Evolutionary conservation across 2,113 vertebrate species (phyloP).

Genomic region (Myotis lucifugus): DNA sequence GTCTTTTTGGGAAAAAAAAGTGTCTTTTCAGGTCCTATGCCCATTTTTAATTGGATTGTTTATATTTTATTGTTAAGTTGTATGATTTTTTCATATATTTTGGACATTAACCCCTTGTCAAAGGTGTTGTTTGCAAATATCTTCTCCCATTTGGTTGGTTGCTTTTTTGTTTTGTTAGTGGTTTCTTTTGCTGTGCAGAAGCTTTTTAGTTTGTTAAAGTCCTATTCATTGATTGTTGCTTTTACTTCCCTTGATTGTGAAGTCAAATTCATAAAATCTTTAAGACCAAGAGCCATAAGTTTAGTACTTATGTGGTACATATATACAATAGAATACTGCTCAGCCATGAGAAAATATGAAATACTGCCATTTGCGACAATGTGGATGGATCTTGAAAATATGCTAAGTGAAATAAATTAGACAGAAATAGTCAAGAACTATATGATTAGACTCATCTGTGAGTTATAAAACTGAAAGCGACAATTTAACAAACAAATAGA

Average conservation of each 20-base stretch:
- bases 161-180: not conserved
- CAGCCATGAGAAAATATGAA: not conserved
- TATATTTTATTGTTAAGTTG: not conserved
- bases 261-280: not conserved
- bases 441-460: not conserved
- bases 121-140: not conserved
- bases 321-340: not conserved
- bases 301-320: not conserved
- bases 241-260: not conserved
- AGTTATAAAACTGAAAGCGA: not conserved
- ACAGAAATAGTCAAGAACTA: not conserved
- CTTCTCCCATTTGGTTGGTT: not conserved
- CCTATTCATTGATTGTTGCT: not conserved
- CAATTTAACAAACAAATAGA: not conserved
- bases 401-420: not conserved
- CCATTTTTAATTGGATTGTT: not conserved
- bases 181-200: not conserved
- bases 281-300: not conserved
- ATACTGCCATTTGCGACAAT: not conserved
- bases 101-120: not conserved
- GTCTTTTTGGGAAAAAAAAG: not conserved
- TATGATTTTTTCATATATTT: not conserved
- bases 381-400: not conserved
- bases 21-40: not conserved
- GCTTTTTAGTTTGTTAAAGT: not conserved